Evolutionary conservation across 37 sponge, comb jelly and placozoan genomes (phyloP), one percentile per base, ranked within the genome.

Genomic region (Spongilla lacustris): DNA sequence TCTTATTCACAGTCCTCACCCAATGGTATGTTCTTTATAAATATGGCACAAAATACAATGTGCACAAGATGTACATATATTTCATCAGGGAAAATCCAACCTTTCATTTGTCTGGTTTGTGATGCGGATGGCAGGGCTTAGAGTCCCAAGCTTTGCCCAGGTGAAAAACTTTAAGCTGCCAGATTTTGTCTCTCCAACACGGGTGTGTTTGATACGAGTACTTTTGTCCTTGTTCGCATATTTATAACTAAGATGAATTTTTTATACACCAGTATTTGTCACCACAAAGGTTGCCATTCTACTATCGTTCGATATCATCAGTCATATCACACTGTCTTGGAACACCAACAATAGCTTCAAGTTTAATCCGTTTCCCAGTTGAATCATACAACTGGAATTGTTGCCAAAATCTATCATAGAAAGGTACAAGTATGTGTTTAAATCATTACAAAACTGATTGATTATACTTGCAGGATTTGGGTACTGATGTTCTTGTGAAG

Each of bases 121-220:
- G 14, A 58, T 58, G 21, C 21, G 58, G 58, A 58, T 58, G 58
- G 58, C 58, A 58, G 58, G 58, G 21, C 19, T 58, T 58, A 58
- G 58, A 58, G 58, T 58, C 1, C 83, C 83, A 71, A 73, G 74
- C 26, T 31, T 83, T 36, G 36, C n/a, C 36, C 21, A 33, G 24
- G 28, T 83, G 27, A 83, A 83, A 72, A 83, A 72, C 11, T 37
- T 72, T 36, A 41, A 34, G 22, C 74, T 83, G 34, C 83, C 83
- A 48, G 74, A 71, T 36, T 83, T 33, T 38, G 50, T 73, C 17
- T 72, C 83, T n/a, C 83, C 83, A 46, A 35, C 83, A 49, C 34
- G 31, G 73, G 83, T 83, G 32, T 82, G 72, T 27, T 58, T 32
- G 41, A 41, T 41, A 41, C 41, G 25, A 22, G 17, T 76, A 36